Evolutionary conservation across 1,140 invertebrate species (phyloP), one percentile per base, ranked within the genome.

Genomic region (Sarcophaga bullata): DNA sequence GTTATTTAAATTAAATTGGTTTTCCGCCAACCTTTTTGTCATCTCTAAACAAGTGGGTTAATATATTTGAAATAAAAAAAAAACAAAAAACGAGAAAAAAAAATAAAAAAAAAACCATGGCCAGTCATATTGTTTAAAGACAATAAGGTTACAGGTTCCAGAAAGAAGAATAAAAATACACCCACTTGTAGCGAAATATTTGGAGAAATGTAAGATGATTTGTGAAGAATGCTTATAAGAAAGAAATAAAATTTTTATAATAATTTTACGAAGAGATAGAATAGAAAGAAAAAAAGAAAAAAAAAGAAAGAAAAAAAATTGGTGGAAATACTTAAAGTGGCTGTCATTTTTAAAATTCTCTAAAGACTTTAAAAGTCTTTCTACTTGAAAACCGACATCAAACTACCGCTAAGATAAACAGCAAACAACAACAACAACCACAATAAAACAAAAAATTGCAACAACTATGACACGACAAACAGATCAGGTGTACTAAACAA

Each of bases 341-440:
- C 75, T n/a, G n/a, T 78, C 75, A 78, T 78, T 78, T 78, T 78
- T 49, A 9, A 78, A 78, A 78, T 78, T 78, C 75, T 48, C 75
- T 50, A n/a, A 52, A 52, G 75, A 50, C 75, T 49, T 78, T 78
- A 78, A 78, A 78, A 52, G n/a, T 48, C 75, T 78, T 78, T 37
- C 52, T 78, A 78, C 75, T 9, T 37, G 15, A 11, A 50, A 78
- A 78, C 48, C 75, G 48, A n/a, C 49, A 78, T 78, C 48, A 78
- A 78, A 78, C 17, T 50, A 50, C n/a, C 75, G 75, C 75, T 78
- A 78, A 68, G 4, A 52, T 10, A 13, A 10, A 52, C 13, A 1
- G 13, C 9, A 52, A 10, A 13, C 8, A 52, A 10, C n/a, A 68
- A 68, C 4, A 68, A 68, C 19, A 19, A 62, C n/a, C n/a, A n/a